Evolutionary conservation across 1,140 invertebrate species (phyloP), one percentile per base, ranked within the genome.

Genomic region (Galleria mellonella): DNA sequence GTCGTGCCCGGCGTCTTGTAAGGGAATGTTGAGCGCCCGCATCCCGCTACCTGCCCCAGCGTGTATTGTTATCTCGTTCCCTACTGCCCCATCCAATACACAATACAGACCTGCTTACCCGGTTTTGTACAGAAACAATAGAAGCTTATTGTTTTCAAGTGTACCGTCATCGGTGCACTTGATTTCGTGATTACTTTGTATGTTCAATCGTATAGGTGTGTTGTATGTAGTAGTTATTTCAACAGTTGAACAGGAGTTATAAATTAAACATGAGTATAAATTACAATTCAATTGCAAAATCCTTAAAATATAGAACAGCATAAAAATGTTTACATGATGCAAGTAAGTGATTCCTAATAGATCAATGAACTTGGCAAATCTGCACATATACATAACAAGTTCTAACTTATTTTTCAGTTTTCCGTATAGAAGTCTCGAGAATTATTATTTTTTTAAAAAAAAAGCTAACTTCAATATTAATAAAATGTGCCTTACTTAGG

Each of bases 31-130:
- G 32, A 2, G 48, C 5, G 55, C 73, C 75, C 72, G 72, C 74
- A 76, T 78, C 62, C 60, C 69, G 60, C 73, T 83, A 83, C 74
- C 78, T 83, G 72, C 65, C 43, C 42, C 51, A 44, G 43, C 56
- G 33, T 36, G 59, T 59, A 78, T 81, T 78, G 74, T 73, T 70
- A 57, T 52, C 53, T 61, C 55, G 39, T 60, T 63, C 61, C 64
- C 52, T 70, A 51, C 40, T 28, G 29, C 27, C 41, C 36, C 17
- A 17, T 15, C 45, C 35, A 17, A 43, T 27, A 44, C 39, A 70
- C 63, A 72, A 74, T 70, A 55, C 59, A 57, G 60, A 70, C 69
- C 61, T 69, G 64, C 69, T 70, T 63, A 67, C 71, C 60, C 63
- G 60, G 65, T 72, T 75, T 77, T 75, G 67, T 78, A 74, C 67